These are phyloP conservation scores for Entomobrya multifasciata DNA, from an alignment of 2,888 invertebrate genomes.

Conservation along the genomic window DNA sequence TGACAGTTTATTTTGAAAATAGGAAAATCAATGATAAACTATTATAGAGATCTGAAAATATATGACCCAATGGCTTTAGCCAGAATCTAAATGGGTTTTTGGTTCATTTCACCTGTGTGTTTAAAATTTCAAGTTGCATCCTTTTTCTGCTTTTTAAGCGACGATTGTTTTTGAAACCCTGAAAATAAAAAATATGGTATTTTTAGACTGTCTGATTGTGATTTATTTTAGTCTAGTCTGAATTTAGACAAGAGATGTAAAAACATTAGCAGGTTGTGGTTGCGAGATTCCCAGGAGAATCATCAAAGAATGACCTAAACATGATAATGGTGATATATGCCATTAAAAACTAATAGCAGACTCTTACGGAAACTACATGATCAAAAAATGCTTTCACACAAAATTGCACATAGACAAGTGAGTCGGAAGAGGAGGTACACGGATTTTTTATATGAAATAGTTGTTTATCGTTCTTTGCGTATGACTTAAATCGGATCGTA, in stretches of 20 bases:
- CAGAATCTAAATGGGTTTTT: slow-evolving; percentile 52
- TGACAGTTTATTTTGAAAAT: no score
- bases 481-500: no score
- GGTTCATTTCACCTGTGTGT: slow-evolving; percentile 67
- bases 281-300: slow-evolving; percentile 50
- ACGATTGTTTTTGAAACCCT: slow-evolving; percentile 48
- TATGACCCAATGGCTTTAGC: slow-evolving; percentile 56
- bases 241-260: slow-evolving; percentile 55
- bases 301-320: slow-evolving; percentile 35
- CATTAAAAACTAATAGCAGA: not conserved
- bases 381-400: not conserved
- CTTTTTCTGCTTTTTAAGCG: slow-evolving; percentile 46
- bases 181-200: slow-evolving; percentile 54
- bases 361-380: not conserved
- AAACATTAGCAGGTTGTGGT: not conserved
- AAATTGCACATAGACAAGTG: not conserved
- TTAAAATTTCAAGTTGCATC: slow-evolving; percentile 13
- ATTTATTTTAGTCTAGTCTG: slow-evolving; percentile 59
- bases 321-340: not conserved
- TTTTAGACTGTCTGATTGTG: slow-evolving; percentile 57
- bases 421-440: no score
- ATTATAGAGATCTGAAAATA: slow-evolving; percentile 61
- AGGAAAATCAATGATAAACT: no score
- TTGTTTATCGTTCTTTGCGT: no score
- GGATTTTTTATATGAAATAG: no score